phyloP scores from a whole-genome alignment of 2,797 vertebrate genomes.

The Eremophila alpestris region DNA sequence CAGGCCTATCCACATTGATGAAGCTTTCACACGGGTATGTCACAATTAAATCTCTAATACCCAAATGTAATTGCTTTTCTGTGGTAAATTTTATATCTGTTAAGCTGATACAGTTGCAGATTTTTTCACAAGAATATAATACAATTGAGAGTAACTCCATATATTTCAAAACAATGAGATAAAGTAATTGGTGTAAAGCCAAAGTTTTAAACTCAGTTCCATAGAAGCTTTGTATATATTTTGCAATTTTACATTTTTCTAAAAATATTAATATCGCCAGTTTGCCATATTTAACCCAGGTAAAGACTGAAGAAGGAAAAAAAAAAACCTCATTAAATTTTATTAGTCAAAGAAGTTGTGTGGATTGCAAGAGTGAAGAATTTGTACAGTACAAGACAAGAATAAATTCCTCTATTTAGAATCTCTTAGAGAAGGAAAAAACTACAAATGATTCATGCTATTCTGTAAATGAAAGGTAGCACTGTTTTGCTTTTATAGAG shows the following conservation, averaged over 20 bases:
- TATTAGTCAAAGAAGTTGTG: not conserved
- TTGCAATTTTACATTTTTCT: not conserved
- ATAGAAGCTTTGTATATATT: not conserved
- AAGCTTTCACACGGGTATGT: not conserved
- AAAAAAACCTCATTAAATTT: not conserved
- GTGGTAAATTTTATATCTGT: not conserved
- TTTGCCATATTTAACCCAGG: not conserved
- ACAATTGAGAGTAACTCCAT: not conserved
- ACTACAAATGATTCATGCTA: not conserved
- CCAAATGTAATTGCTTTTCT: not conserved
- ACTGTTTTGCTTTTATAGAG: not conserved
- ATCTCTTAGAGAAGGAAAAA: not conserved
- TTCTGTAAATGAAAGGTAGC: not conserved
- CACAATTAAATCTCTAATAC: not conserved
- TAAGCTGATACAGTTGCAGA: not conserved
- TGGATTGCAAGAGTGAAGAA: not conserved
- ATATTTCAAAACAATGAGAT: not conserved
- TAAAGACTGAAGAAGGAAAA: not conserved
- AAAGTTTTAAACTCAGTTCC: not conserved
- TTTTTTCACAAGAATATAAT: not conserved
- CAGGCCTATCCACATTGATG: not conserved
- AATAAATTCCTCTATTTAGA: not conserved
- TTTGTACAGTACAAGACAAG: not conserved
- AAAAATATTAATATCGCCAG: not conserved
- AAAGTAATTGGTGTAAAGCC: not conserved